Evolutionary conservation across 37 sponge, comb jelly and placozoan genomes (phyloP), one percentile per base, ranked within the genome.

Genomic region (Axinella damicornis): DNA sequence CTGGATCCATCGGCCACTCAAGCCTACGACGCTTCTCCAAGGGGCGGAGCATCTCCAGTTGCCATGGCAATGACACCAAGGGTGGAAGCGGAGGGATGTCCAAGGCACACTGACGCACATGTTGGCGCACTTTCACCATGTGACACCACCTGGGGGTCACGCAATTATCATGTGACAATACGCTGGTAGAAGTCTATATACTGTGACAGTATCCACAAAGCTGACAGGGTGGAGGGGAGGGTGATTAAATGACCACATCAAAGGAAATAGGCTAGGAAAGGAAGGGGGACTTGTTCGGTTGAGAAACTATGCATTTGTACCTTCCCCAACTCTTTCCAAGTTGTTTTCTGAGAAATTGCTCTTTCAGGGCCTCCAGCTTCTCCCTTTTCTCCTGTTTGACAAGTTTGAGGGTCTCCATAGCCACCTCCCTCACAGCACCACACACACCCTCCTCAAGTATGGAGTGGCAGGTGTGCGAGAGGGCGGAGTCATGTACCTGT

Each of bases 51-150:
- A 25, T 52, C 16, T 75, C 84, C 34, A 84, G 65, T 64, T 84
- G 84, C 76, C 52, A 30, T 66, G 76, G 39, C 0, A 84, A 38
- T 12, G 84, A 20, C 32, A 69, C 24, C 69, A 83, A 13, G 20
- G 84, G 84, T 16, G 84, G 84, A 65, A 83, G 74, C 56, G 84
- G 63, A 18, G 84, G 84, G 36, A 83, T 64, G 16, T 53, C 84
- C 12, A 58, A 39, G 11, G 58, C 73, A 77, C 78, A 77, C 28
- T 85, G 66, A 22, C 25, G 65, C 28, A 78, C 33, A 78, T 78
- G 79, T 22, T 40, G 53, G 14, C 72, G 53, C 18, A 70, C 79
- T n/a, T 63, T 56, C 11, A 79, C 39, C 25, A 39, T 41, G 32
- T 31, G 33, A 52, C 73, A 21, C 80, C 87, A 83, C 30, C 84